Evolutionary conservation across 2,888 invertebrate genomes (phyloP), one percentile per base, ranked within the genome.

Genomic region (Shargacucullia verbasci): DNA sequence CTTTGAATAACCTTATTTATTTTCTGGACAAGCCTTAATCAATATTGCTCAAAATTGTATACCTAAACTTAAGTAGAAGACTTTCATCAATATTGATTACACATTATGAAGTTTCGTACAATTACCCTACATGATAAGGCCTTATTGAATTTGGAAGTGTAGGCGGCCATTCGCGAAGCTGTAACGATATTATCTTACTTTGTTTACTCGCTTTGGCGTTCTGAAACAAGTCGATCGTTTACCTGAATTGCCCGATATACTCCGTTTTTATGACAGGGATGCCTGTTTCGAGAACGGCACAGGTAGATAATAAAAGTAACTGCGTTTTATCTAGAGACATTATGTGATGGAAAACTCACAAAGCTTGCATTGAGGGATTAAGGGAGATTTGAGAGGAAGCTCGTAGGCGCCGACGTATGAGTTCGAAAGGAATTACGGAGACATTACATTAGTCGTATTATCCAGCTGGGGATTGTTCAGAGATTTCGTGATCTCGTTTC

Each of bases 391-490:
- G 49, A 43, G 34, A 49, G 33, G 14, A 9, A 13, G 39, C 46
- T 38, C 13, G 43, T 29, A 46, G 50, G 50, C 39, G 52, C 15
- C 50, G 50, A 33, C 53, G 55, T 61, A 71, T 48, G 59, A 67
- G 53, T 67, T 64, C 50, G 46, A 58, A 55, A 53, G 67, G 73
- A 76, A 76, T 81, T 76, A 76, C 62, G 55, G 40, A 73, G 62
- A 74, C 65, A 75, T 75, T 73, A 73, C 70, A 73, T 81, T 68
- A 76, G 73, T 58, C 62, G 46, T 59, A 59, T 71, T 73, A 78
- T 73, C 66, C 74, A 65, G 45, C 57, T 64, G 49, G 59, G 66
- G 64, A 75, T 73, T 70, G 57, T 69, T 69, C 45, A 70, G 49
- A 49, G 53, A 48, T 58, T 48, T 34, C 54, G 31, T 68, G 49